Percentiles rank a stretch among this genome's conserved stretches.
Conservation (phyloP, 2,113 vertebrate genomes). For the Neogobius melanostomus region DNA sequence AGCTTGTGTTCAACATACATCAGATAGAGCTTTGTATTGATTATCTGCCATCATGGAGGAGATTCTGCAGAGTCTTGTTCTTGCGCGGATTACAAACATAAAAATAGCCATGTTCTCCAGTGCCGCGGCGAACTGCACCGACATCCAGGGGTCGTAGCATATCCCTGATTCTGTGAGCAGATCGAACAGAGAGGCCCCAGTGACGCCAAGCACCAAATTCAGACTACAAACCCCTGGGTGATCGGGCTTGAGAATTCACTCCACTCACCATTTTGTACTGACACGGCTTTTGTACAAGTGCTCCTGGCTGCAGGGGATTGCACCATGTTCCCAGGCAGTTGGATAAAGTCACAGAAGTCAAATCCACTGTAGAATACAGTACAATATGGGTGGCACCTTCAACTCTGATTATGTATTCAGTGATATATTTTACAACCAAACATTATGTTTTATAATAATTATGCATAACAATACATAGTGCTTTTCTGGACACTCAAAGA, state of each 20-base stretch:
- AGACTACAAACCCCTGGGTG: slow-evolving; percentile 9
- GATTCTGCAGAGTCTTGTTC: neutral
- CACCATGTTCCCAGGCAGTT: slow-evolving; percentile 5
- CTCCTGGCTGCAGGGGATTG: neutral
- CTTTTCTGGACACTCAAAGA: too few species aligned
- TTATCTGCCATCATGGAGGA: slow-evolving; percentile 21
- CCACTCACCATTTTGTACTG: neutral
- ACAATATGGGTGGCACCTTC: neutral
- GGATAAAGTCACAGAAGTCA: slow-evolving; percentile 13
- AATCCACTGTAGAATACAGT: neutral
- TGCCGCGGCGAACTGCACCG: slow-evolving; percentile 12
- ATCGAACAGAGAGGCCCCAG: slow-evolving; percentile 22
- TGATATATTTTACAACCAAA: too few species aligned
- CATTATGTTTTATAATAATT: too few species aligned
- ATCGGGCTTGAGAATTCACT: slow-evolving; percentile 14
- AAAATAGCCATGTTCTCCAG: slow-evolving; percentile 30
- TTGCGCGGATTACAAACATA: slow-evolving; percentile 34
- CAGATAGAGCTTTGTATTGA: slow-evolving; percentile 20
- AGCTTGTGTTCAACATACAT: neutral
- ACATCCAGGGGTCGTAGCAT: slow-evolving; percentile 44
- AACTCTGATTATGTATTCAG: too few species aligned
- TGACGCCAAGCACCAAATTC: slow-evolving; percentile 9
- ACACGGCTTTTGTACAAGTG: neutral
- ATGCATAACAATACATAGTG: too few species aligned
- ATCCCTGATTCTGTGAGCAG: slow-evolving; percentile 27